Evolutionary conservation across 2,888 invertebrate species (phyloP), one percentile per base, ranked within the genome.

Genomic region (Chaetogeoica ovagalla): DNA sequence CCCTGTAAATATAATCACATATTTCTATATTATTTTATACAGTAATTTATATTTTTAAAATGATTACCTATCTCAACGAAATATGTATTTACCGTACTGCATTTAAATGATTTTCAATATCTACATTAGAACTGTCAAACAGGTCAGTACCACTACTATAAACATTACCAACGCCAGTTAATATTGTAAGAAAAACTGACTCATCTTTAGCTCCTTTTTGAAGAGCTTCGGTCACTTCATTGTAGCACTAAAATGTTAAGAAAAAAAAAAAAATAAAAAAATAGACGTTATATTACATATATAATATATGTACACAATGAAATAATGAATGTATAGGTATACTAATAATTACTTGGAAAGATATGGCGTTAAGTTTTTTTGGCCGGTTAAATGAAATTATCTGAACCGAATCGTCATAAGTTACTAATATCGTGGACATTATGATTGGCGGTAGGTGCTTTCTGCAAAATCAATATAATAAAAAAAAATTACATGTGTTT

Each of bases 341-440:
- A 30, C 30, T 17, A 5, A 63, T 37, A 30, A 70, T 55, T 63
- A 79, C 79, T 43, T 79, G 79, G 8, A 9, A 55, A 52, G 70
- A 71, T 43, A 79, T 65, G 9, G 79, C 70, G 43, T 79, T 79
- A 23, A 62, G 52, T 79, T 65, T 79, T 57, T 55, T 63, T 43
- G 79, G 79, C n/a, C 79, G 63, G n/a, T 79, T 79, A 55, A 79
- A 71, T 23, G 71, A 17, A 65, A 79, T 71, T 0, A 63, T 79
- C 39, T 79, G 79, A 39, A 57, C 21, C 0, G 62, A 63, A 30
- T 57, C 71, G 21, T 55, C 21, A 0, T 79, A 79, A 43, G 8
- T 30, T 7, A 79, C 63, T 65, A 71, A 39, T 43, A 79, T 70
- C 5, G 79, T 71, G n/a, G 70, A 71, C 79, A 79, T 79, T 9